Base-by-base conservation (phyloP, 1,140 invertebrate species). In the Sycophaga agraensis region DNA sequence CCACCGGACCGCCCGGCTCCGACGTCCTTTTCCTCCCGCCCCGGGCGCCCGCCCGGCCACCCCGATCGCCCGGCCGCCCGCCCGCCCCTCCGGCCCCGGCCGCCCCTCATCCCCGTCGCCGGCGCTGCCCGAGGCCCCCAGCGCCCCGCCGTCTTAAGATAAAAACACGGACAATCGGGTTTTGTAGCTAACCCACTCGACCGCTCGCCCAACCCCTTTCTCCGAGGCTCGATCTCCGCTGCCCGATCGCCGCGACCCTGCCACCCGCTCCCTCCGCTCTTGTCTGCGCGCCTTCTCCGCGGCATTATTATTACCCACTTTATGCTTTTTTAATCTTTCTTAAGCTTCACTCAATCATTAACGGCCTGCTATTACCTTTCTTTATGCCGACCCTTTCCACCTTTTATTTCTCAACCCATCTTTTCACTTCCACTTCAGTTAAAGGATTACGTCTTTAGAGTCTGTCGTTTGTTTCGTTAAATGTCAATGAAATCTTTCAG, bases 91-190 rank as follows among this genome's bases (percentile, higher is more conserved):
- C 61, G 28, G n/a, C 61, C 61, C 51, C 63, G 53, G 28, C 28
- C 5, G 28, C 11, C n/a, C 28, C 11, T 31, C 28, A 4, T 31
- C 11, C 28, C 11, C 45, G 6, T 39, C 9, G 6, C 14, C 37
- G 37, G 9, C 37, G 37, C 5, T 14, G 24, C 14, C 24, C 24
- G 24, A 31, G 28, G 28, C 28, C 28, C 5, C 28, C 28, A 4
- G 28, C 11, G 11, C 28, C 11, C 28, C 28, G 28, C 28, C 28
- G 73, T 79, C 77, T 79, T 78, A 73, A 73, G 74, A 78, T 78
- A 78, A 79, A 80, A 80, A 79, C 73, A 76, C 73, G 72, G 70
- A 76, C 75, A 73, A 80, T 78, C 74, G 71, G 71, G 71, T 73
- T 76, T 77, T 73, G 69, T 70, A 69, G 73, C 73, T 76, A 75